phyloP scores from a whole-genome alignment of 2,113 vertebrate genomes.

The Callaeas wilsoni region DNA sequence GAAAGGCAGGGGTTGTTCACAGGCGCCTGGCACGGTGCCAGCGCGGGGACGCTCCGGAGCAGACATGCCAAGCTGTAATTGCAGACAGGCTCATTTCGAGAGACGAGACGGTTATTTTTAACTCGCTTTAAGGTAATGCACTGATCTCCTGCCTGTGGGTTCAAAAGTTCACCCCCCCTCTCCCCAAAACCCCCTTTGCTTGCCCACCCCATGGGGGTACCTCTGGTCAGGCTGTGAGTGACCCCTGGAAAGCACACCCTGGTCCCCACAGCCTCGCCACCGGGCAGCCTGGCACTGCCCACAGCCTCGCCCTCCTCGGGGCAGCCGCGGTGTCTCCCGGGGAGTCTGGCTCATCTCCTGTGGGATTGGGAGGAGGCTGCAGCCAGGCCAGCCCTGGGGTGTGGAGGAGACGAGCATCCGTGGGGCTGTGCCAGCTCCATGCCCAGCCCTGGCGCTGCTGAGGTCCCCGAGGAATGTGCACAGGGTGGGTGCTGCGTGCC shows the following conservation, averaged over 20 bases:
- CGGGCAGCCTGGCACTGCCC: neutral
- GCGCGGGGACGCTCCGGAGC: conserved; percentile 68
- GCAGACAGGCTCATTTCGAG: conserved; percentile 76
- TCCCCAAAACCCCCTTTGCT: neutral
- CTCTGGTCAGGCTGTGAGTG: rapidly evolving
- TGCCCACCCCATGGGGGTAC: rapidly evolving
- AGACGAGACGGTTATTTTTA: conserved; percentile 77
- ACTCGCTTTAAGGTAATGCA: conserved; percentile 75
- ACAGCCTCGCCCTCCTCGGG: neutral
- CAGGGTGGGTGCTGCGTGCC: neutral
- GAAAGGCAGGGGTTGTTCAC: neutral
- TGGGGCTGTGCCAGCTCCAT: neutral
- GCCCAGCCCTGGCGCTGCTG: neutral
- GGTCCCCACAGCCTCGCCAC: rapidly evolving
- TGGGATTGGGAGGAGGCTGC: neutral
- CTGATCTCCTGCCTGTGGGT: conserved; percentile 61
- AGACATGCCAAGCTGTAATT: conserved; percentile 77
- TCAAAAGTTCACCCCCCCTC: conserved; percentile 69
- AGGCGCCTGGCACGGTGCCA: conserved; percentile 72
- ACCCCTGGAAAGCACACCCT: rapidly evolving
- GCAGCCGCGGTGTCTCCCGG: neutral
- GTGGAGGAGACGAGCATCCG: rapidly evolving
- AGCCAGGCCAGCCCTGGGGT: neutral
- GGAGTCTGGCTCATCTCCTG: neutral
- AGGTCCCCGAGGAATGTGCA: neutral